Base-by-base conservation (phyloP, 2,113 vertebrate species). In the Aspiorhynchus laticeps region DNA sequence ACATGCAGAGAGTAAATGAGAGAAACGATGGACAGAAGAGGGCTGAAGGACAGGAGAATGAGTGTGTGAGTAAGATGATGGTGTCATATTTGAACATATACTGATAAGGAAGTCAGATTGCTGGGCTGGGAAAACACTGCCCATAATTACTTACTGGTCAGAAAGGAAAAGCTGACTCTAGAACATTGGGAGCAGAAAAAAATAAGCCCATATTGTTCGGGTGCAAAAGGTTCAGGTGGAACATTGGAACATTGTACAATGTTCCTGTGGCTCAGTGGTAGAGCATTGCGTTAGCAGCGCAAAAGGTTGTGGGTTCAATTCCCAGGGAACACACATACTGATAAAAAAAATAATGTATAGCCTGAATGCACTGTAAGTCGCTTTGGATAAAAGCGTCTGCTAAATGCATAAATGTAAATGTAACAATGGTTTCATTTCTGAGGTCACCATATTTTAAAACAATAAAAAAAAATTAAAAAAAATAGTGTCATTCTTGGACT, bases 31-130 rank as follows among this genome's bases (percentile, higher is more conserved):
- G 33, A 78, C 4, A 67, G 78, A 61, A 61, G 26, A 28, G 80
- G 36, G 36, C 36, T 82, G 53, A 53, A 84, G 38, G 69, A 41
- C 33, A 73, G 65, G 46, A 65, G 36, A 59, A 81, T 36, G 84
- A 59, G 26, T 10, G 56, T 59, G 21, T 59, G 56, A 1, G 15
- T 17, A 5, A 33, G 14, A 36, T 21, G 67, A 71, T 71, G 2
- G 31, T 21, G 31, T 71, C 17, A 24, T 73, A 38, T 73, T 2
- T 5, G 19, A 71, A 71, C 33, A 5, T n/a, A 10, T 38, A 38
- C 33, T 38, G 19, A 36, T 38, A 69, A 31, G 65, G 28, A 36
- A 74, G 36, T 74, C 9, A 3, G 33, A 73, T 41, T 6, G 38
- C 71, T 43, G 10, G 71, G 5, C 9, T 43, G 38, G 38, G 38